phyloP scores from a whole-genome alignment of 2,888 invertebrate species.

The Nasonovia ribisnigri region DNA sequence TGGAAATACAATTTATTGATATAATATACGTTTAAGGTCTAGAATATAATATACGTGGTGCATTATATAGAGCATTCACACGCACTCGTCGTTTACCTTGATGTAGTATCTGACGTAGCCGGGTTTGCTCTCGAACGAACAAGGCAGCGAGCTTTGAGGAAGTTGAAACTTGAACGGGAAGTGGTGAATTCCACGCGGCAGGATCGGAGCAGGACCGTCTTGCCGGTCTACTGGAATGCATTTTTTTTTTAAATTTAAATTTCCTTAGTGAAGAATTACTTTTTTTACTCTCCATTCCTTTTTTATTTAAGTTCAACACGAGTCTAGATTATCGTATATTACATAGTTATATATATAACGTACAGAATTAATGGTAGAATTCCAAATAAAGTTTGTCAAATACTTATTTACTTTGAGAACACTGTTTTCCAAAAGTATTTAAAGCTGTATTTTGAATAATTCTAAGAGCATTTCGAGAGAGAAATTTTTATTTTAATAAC shows the following conservation, averaged over 20 bases:
- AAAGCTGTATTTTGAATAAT: not conserved
- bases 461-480: no score
- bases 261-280: not conserved
- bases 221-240: constrained; percentile 50
- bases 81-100: constrained; percentile 71
- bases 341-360: no score
- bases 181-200: constrained; percentile 79
- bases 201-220: constrained; percentile 77
- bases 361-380: no score
- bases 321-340: not conserved
- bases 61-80: not conserved
- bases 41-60: not conserved
- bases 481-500: not conserved
- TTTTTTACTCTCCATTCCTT: not conserved
- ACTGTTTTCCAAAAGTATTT: not conserved
- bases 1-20: not conserved
- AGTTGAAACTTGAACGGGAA: constrained; percentile 79
- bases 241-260: not conserved
- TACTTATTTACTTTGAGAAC: no score
- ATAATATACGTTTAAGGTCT: not conserved
- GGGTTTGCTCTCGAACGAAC: constrained; percentile 82
- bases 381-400: no score
- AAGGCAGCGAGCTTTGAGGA: constrained; percentile 81
- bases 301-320: not conserved
- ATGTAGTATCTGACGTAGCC: constrained; percentile 82